phyloP scores from a whole-genome alignment of 2,888 invertebrate genomes.

The Phymatocera aterrima region DNA sequence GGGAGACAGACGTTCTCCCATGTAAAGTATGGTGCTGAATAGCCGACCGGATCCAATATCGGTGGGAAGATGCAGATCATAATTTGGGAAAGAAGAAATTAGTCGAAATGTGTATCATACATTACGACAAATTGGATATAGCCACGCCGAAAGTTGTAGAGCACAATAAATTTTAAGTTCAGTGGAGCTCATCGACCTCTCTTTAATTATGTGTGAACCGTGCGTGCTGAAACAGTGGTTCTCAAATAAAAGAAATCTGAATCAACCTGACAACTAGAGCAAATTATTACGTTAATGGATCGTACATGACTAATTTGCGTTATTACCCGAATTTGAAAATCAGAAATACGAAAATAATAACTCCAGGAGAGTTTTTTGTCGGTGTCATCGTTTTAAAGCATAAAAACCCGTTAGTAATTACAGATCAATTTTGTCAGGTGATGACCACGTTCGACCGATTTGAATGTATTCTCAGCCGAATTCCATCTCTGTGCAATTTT shows the following conservation, averaged over 20 bases:
- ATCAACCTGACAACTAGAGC: background rate
- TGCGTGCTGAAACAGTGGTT: slow-evolving; percentile 23
- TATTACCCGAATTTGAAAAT: background rate
- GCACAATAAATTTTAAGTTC: background rate
- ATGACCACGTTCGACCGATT: background rate
- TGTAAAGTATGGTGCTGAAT: background rate
- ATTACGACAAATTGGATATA: background rate
- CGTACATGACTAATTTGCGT: background rate
- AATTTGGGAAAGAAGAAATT: slow-evolving; percentile 7
- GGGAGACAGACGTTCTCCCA: background rate
- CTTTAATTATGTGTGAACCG: background rate
- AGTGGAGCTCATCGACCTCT: slow-evolving; percentile 37
- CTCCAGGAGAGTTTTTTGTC: background rate
- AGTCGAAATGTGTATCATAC: background rate
- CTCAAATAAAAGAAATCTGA: slow-evolving; percentile 13
- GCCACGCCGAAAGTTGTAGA: background rate
- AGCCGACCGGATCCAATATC: background rate
- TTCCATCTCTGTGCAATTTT: background rate
- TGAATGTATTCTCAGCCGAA: background rate
- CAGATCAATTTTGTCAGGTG: slow-evolving; percentile 19
- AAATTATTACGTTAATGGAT: background rate
- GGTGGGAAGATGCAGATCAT: slow-evolving; percentile 13
- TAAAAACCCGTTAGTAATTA: background rate
- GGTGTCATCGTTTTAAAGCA: background rate
- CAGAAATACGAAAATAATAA: background rate